Conservation (phyloP, 2,888 invertebrate species). For the Mellilla xanthometata region DNA sequence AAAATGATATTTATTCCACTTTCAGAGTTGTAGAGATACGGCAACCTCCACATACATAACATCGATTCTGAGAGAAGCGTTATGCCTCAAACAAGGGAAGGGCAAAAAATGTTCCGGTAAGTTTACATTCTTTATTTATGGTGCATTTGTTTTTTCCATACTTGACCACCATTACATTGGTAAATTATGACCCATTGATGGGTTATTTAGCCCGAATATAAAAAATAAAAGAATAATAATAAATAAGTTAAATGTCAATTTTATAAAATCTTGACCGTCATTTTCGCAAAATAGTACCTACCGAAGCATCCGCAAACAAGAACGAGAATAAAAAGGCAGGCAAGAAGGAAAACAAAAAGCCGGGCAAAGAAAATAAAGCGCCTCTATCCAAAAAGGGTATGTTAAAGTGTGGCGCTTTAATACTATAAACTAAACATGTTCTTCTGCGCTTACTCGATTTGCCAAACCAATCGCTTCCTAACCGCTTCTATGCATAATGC, state of each 20-base stretch:
- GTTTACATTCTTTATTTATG: too few species aligned
- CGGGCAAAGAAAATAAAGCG: conserved; percentile 69
- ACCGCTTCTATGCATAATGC: conserved; percentile 20
- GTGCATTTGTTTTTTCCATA: too few species aligned
- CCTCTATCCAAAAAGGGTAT: conserved; percentile 70
- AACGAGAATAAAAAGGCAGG: conserved; percentile 67
- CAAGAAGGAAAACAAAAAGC: conserved; percentile 70
- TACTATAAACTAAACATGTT: conserved; percentile 27
- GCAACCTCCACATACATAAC: conserved; percentile 79
- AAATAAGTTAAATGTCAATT: too few species aligned
- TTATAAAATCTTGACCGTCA: too few species aligned
- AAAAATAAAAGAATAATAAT: background rate
- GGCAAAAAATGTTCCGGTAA: conserved; percentile 75
- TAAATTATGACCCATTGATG: background rate
- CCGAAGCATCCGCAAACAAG: conserved; percentile 63
- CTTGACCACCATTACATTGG: too few species aligned
- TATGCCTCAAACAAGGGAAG: conserved; percentile 82
- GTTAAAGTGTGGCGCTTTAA: conserved; percentile 49
- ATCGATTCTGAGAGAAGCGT: conserved; percentile 82
- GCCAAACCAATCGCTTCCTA: conserved; percentile 13
- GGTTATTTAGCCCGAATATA: background rate
- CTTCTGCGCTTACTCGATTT: conserved; percentile 12
- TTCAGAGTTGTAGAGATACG: conserved; percentile 81
- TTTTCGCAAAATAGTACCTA: conserved; percentile 51
- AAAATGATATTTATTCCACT: conserved; percentile 1